phyloP scores from a whole-genome alignment of 2,113 vertebrate species.

The Phrynocephalus versicolor region DNA sequence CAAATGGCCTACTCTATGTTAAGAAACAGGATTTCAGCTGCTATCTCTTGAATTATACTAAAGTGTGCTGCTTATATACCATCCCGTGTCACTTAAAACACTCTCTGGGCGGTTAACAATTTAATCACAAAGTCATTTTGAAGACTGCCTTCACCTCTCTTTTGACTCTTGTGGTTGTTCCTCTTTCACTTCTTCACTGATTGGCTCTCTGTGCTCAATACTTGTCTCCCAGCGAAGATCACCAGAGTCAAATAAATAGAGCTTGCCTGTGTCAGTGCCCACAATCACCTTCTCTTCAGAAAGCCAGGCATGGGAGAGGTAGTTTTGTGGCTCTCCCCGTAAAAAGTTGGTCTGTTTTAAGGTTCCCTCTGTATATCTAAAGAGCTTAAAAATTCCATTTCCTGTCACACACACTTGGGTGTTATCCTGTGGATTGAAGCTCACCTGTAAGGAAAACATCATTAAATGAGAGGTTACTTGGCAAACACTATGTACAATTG shows the following conservation, averaged over 20 bases:
- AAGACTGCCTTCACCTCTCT: constrained; percentile 59
- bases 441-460: constrained; percentile 77
- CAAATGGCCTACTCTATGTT: too few species aligned
- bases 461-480: constrained; percentile 20
- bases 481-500: neutral
- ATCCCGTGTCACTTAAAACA: too few species aligned
- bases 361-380: constrained; percentile 82
- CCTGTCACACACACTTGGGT: constrained; percentile 88
- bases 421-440: constrained; percentile 89
- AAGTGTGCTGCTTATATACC: too few species aligned
- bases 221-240: constrained; percentile 82
- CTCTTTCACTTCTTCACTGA: constrained; percentile 32
- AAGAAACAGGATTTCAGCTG: too few species aligned
- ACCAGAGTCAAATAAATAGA: constrained; percentile 86
- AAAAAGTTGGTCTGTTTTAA: constrained; percentile 85
- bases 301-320: constrained; percentile 89
- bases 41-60: too few species aligned
- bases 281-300: constrained; percentile 80
- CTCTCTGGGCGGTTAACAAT: too few species aligned
- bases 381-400: constrained; percentile 85
- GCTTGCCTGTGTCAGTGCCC: constrained; percentile 85
- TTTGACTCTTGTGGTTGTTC: constrained; percentile 46
- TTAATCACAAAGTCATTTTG: neutral
- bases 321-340: constrained; percentile 82
- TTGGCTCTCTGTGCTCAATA: constrained; percentile 63